Conservation (phyloP, 2,888 invertebrate species). For the Archips crataeganus region DNA sequence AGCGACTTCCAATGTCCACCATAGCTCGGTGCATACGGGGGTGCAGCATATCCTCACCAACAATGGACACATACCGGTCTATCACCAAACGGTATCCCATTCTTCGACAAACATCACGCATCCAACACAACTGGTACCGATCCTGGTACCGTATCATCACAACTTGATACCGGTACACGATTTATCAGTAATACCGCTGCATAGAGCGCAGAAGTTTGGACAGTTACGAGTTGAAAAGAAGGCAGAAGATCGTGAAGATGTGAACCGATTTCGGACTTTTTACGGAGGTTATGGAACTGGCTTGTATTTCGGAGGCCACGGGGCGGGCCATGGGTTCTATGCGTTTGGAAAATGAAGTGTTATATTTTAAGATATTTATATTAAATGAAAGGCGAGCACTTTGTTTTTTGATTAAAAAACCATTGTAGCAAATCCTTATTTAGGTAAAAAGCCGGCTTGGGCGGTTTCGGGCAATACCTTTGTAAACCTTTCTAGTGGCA, state of each 20-base stretch:
- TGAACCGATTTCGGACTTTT: constrained; percentile 65
- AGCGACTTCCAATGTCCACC: constrained; percentile 60
- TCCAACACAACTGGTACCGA: constrained; percentile 58
- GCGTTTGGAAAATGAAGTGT: constrained; percentile 61
- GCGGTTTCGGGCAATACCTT: constrained; percentile 15
- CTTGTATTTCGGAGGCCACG: constrained; percentile 73
- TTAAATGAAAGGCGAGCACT: neutral
- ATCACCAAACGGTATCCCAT: constrained; percentile 60
- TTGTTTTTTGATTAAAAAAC: constrained; percentile 22
- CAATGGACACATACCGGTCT: constrained; percentile 57
- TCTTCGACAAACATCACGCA: constrained; percentile 59
- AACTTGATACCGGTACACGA: constrained; percentile 68
- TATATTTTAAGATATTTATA: constrained; percentile 29
- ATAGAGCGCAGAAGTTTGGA: constrained; percentile 56
- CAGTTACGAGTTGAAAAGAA: constrained; percentile 59
- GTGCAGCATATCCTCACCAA: constrained; percentile 55
- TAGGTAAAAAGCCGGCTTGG: constrained; percentile 12
- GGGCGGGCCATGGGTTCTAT: constrained; percentile 77
- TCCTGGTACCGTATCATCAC: constrained; percentile 59
- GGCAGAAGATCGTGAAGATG: constrained; percentile 57
- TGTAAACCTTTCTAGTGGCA: neutral
- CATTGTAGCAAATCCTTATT: constrained; percentile 18
- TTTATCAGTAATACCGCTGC: constrained; percentile 73
- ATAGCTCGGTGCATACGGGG: constrained; percentile 56
- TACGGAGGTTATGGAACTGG: constrained; percentile 76